A percentile compares a stretch with the other conserved stretches of the same genome.
Conservation (phyloP, 1,140 invertebrate species). For the Delia radicum region DNA sequence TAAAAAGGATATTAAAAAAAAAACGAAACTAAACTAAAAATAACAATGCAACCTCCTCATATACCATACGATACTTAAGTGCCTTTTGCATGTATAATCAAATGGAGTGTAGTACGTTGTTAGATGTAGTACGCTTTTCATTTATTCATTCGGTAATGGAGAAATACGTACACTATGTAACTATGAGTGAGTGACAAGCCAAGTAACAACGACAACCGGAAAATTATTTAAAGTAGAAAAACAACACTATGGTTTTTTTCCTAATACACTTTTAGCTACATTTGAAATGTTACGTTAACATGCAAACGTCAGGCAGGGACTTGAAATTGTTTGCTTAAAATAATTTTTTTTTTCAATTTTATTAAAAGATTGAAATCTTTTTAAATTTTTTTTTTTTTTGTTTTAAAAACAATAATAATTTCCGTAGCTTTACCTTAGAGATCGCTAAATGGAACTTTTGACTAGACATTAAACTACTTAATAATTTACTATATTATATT, state of each 20-base stretch:
- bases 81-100: background rate
- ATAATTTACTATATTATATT: background rate
- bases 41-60: background rate
- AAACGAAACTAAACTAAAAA: background rate
- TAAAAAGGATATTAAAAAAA: background rate
- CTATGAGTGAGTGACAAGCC: background rate
- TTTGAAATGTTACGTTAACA: background rate
- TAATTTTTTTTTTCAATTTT: background rate
- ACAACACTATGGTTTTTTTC: background rate
- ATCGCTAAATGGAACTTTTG: background rate
- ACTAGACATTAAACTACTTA: background rate
- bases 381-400: background rate
- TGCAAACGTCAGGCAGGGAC: background rate
- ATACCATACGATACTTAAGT: background rate
- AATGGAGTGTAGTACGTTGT: background rate
- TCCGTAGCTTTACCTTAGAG: background rate
- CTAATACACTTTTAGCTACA: background rate
- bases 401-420: background rate
- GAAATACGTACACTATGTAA: background rate
- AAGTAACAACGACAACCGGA: constrained; percentile 3
- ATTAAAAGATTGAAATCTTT: background rate
- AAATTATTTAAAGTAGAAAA: background rate
- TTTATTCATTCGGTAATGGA: too few species aligned
- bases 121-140: background rate
- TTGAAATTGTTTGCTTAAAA: background rate